Conservation (phyloP, 2,888 invertebrate genomes). For the Nemoura dubitans region DNA sequence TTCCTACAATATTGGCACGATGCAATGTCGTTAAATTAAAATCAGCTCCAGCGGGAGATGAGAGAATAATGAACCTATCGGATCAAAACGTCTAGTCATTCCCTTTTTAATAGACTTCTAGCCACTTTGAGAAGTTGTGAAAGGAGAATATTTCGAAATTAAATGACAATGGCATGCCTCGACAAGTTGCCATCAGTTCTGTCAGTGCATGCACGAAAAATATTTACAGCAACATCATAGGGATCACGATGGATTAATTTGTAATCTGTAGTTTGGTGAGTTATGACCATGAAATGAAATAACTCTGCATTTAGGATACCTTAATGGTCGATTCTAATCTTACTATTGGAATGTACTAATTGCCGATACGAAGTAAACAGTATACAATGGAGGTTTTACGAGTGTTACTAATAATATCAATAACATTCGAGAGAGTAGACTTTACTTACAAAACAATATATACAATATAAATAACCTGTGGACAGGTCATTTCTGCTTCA, state of each 20-base stretch:
- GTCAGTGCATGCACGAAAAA: not conserved
- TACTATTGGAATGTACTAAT: not conserved
- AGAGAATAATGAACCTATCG: not conserved
- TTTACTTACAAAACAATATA: no score
- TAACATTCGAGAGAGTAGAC: no score
- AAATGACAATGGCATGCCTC: not conserved
- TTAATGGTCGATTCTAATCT: not conserved
- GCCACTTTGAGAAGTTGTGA: not conserved
- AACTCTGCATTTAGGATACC: not conserved
- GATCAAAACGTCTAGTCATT: not conserved
- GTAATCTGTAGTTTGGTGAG: not conserved
- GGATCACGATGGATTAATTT: not conserved
- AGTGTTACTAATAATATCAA: not conserved
- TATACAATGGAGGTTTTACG: not conserved
- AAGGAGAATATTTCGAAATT: not conserved
- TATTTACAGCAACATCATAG: not conserved
- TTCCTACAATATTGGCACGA: not conserved
- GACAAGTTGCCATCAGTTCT: not conserved
- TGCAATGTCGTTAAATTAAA: not conserved
- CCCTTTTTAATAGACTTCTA: not conserved
- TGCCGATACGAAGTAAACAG: not conserved
- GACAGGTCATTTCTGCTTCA: no score
- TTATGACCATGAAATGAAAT: not conserved
- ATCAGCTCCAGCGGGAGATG: not conserved
- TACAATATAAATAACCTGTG: no score